Percentiles rank a stretch among this genome's conserved stretches.
These are phyloP conservation scores for Petaurus breviceps DNA, from an alignment of 2,113 vertebrate species.

Conservation along the genomic window DNA sequence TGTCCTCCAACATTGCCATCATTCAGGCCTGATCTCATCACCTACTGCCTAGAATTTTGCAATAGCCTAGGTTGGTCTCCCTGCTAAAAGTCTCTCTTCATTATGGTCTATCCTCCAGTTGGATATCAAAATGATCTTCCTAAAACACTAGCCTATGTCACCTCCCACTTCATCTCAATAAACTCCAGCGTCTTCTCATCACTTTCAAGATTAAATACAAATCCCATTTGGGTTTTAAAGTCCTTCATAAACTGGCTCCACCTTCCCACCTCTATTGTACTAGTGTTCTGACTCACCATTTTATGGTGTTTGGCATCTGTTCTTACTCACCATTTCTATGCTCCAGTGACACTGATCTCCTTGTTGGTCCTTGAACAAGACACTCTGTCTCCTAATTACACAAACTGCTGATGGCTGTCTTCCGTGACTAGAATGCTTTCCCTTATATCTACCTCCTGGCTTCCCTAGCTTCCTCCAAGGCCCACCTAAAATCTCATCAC, in stretches of 20 bases:
- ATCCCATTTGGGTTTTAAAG: neutral
- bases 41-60: neutral
- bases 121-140: neutral
- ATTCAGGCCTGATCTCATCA: neutral
- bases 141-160: neutral
- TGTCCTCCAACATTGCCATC: neutral
- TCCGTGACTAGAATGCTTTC: neutral
- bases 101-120: neutral
- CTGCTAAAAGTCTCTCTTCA: neutral
- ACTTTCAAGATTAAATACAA: neutral
- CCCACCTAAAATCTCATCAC: neutral
- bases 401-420: neutral
- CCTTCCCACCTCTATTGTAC: neutral
- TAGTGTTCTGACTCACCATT: too few species aligned
- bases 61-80: neutral
- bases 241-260: neutral
- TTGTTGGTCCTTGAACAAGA: neutral
- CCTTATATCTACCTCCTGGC: neutral
- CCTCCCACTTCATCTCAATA: neutral
- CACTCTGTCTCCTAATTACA: neutral
- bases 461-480: neutral
- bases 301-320: neutral
- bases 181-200: neutral
- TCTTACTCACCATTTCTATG: neutral
- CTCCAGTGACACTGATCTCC: neutral